A percentile compares a stretch with the other conserved stretches of the same genome.
These are phyloP conservation scores for Popillia japonica DNA, from an alignment of 1,140 invertebrate species.

Conservation along the genomic window DNA sequence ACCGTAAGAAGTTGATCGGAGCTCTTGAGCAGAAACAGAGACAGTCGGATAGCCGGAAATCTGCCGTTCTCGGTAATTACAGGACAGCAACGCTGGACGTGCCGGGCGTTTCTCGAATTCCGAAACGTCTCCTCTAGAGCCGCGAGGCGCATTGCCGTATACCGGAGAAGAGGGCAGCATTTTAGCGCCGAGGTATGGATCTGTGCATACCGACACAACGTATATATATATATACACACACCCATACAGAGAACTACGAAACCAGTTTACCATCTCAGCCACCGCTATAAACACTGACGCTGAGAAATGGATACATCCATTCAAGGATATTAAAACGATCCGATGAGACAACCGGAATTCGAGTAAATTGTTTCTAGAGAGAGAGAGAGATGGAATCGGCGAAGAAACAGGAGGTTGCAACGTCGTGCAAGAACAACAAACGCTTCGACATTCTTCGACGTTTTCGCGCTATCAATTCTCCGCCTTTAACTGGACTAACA, in stretches of 20 bases:
- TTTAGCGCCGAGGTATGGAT: no score
- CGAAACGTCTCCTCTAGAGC: conserved; percentile 34
- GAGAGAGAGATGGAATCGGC: no score
- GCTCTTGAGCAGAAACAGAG: no score
- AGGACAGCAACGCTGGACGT: conserved; percentile 54
- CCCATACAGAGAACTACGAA: no score
- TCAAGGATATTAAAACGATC: conserved; percentile 53
- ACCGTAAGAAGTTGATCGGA: no score
- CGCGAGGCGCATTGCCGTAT: conserved; percentile 37
- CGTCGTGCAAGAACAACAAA: neutral
- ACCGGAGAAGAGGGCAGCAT: neutral
- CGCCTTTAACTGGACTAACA: neutral
- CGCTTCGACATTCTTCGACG: conserved; percentile 16
- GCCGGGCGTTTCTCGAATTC: conserved; percentile 52
- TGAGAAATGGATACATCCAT: conserved; percentile 57
- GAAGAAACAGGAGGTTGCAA: neutral
- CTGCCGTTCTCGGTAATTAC: conserved; percentile 55
- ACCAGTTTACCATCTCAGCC: neutral
- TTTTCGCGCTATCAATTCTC: conserved; percentile 30
- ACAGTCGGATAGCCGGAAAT: no score
- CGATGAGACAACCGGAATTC: conserved; percentile 52
- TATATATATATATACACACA: no score
- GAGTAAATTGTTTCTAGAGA: conserved; percentile 51
- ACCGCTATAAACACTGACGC: conserved; percentile 48
- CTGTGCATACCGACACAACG: conserved; percentile 21